Evolutionary conservation across 2,797 vertebrate genomes (phyloP), one percentile per base, ranked within the genome.

Genomic region (Natrix natrix): DNA sequence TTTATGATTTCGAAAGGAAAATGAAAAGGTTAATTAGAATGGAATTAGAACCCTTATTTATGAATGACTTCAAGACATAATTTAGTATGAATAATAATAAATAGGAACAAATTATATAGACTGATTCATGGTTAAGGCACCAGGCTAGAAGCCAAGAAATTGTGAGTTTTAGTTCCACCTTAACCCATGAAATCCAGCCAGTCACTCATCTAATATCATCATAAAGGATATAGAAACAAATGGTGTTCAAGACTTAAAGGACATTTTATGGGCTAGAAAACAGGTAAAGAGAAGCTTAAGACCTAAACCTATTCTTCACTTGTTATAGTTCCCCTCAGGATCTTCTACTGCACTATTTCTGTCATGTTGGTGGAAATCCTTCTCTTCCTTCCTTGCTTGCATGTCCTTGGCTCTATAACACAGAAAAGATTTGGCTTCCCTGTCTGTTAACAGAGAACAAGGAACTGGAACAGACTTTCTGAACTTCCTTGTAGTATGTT

Each of bases 181-280:
- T 20, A 74, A 37, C 2, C 6, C 16, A 8, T 37, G n/a, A 32
- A 37, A 74, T 74, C n/a, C 16, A 74, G 32, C 32, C 7, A 74
- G 14, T 20, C 69, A 74, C 3, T 74, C 16, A 74, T 74, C 7
- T 37, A 37, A 28, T n/a, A 4, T 66, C 26, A 66, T 52, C 57
- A 52, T 28, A 63, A 90, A 94, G 95, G 52, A n/a, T 32, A 32
- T 0, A 91, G 92, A 32, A 87, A 86, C 0, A 4, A 63, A 94
- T 61, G 26, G 83, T 91, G n/a, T 52, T 90, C 48, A 92, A 95
- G 95, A 91, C 57, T 93, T 92, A 90, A 94, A 94, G 57, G 24
- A 83, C 93, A 24, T 61, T 94, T 95, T 88, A 43, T 93, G 93
- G 94, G 94, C 94, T 78, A 94, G 93, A 93, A 94, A 95, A 56